Evolutionary conservation across 2,113 vertebrate genomes (phyloP), one percentile per base, ranked within the genome.

Genomic region (Myotis yumanensis): DNA sequence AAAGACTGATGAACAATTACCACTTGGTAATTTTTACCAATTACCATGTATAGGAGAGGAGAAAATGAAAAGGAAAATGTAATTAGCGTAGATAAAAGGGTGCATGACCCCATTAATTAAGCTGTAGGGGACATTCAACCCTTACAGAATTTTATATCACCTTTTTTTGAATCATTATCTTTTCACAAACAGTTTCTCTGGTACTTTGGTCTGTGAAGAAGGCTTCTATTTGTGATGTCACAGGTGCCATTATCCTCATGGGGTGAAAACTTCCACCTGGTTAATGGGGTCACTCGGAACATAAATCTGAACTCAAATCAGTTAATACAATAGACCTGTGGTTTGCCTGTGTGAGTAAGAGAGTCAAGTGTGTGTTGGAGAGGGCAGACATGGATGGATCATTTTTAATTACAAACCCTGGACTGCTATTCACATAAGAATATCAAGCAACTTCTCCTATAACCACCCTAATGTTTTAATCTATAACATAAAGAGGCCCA

Each of bases 91-190:
- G 30, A 72, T 68, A 86, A 87, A 88, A 85, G 62, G 72, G 35
- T 25, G 23, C 12, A 48, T 84, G 57, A 94, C n/a, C 54, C 46
- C 76, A 96, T 95, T 97, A 94, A 94, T 93, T 79, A 95, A 80
- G 15, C 59, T 84, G 11, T 14, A 81, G 83, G 83, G 76, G 72
- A 52, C 46, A 52, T 76, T 84, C 76, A 82, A 82, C 35, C 77
- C 4, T 37, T 71, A 77, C 84, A 52, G 10, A 87, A 57, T 71
- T 90, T 25, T 66, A 76, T 32, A 40, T 86, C 11, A 40, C 30
- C 35, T 75, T 71, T 85, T 64, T 64, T 72, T 22, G 2, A 85
- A 69, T 59, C 46, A 79, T 94, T 89, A 20, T 35, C 51, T 90
- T 96, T 86, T 86, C 14, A 79, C 25, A 76, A 94, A 94, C 10